phyloP scores from a whole-genome alignment of 2,888 invertebrate species.

The Nysson spinosus region DNA sequence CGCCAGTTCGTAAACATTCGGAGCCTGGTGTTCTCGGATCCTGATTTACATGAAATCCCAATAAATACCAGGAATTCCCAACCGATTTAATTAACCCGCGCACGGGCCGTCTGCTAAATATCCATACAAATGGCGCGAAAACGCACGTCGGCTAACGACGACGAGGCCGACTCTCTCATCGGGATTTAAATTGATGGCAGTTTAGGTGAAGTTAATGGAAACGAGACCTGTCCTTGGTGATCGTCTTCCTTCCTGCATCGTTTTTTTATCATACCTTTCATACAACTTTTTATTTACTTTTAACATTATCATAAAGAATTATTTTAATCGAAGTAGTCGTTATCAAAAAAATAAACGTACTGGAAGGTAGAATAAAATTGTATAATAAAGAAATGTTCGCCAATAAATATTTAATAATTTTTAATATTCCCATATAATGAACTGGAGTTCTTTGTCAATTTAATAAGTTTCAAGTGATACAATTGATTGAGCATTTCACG shows the following conservation, averaged over 20 bases:
- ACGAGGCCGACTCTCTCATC: constrained; percentile 59
- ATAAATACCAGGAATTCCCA: constrained; percentile 67
- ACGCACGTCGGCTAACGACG: constrained; percentile 51
- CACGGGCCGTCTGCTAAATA: constrained; percentile 49
- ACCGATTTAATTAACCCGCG: constrained; percentile 67
- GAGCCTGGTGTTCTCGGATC: neutral
- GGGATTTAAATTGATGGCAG: constrained; percentile 64
- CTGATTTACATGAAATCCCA: constrained; percentile 68
- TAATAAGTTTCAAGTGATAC: too few relatives aligned
- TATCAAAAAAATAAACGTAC: too few relatives aligned
- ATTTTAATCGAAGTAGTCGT: too few relatives aligned
- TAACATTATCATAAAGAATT: too few relatives aligned
- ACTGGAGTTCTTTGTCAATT: too few relatives aligned
- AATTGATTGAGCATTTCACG: too few relatives aligned
- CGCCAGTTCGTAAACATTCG: neutral
- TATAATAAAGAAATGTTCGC: too few relatives aligned
- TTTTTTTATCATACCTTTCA: neutral
- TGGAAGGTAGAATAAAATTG: too few relatives aligned
- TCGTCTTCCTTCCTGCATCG: constrained; percentile 6
- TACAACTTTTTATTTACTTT: neutral
- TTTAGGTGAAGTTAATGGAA: constrained; percentile 56
- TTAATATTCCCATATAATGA: too few relatives aligned
- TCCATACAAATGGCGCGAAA: constrained; percentile 66
- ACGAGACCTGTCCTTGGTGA: constrained; percentile 20
- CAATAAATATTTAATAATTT: too few relatives aligned